phyloP scores from a whole-genome alignment of 2,888 invertebrate species.

The Torymus texanus region DNA sequence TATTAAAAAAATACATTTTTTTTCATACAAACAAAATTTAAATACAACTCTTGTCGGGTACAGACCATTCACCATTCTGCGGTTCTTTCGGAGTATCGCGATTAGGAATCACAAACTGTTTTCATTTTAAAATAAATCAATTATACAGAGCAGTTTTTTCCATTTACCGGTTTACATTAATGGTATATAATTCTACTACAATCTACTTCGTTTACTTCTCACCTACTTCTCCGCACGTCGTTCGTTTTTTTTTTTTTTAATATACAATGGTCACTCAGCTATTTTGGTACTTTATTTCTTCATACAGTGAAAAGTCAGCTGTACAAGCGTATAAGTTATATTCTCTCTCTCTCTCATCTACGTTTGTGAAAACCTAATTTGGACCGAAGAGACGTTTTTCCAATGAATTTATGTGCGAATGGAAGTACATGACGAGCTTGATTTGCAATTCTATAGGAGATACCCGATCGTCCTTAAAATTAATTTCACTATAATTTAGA shows the following conservation, averaged over 20 bases:
- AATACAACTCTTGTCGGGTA: background rate
- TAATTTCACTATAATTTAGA: conserved; percentile 30
- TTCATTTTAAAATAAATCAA: conserved; percentile 10
- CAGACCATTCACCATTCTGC: background rate
- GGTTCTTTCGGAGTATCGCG: conserved; percentile 8
- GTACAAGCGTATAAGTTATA: conserved; percentile 2
- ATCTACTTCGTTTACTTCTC: conserved; percentile 12
- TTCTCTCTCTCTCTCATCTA: conserved; percentile 6
- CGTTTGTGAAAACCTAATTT: conserved; percentile 37
- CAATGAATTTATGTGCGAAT: conserved; percentile 25
- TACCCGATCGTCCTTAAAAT: conserved; percentile 13
- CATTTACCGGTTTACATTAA: background rate
- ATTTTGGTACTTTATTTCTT: conserved; percentile 30
- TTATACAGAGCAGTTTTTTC: background rate
- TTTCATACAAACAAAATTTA: background rate
- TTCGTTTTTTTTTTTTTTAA: conserved; percentile 12
- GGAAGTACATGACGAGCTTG: conserved; percentile 33
- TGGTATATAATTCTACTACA: conserved; percentile 25
- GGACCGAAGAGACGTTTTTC: conserved; percentile 13
- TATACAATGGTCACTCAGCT: conserved; percentile 28
- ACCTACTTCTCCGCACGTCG: conserved; percentile 6
- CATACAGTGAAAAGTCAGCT: conserved; percentile 45
- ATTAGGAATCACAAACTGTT: conserved; percentile 18
- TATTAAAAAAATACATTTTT: conserved; percentile 11
- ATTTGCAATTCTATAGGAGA: conserved; percentile 19